Base-by-base conservation (phyloP, 2,888 invertebrate genomes). In the Danaus chrysippus region DNA sequence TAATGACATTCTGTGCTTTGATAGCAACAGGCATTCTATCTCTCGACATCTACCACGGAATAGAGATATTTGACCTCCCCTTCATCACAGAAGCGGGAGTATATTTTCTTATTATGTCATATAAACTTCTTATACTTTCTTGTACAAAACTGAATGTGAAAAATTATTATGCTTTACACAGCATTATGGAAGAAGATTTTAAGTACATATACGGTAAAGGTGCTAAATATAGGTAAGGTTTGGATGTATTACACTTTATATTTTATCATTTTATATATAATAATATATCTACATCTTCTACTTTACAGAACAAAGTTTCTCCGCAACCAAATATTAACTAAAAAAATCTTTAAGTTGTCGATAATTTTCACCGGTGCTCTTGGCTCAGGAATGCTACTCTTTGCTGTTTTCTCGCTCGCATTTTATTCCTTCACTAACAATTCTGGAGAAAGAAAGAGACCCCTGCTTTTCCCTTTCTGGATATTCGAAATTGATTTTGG, bases 391-490 rank as follows among this genome's bases (percentile, higher is more conserved):
- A 77, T 83, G 71, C 68, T 75, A 0, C 1, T 61, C 0, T 73
- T 78, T 8, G 67, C 77, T 0, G 53, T 46, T 8, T 1, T 64
- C 0, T 52, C 71, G 0, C 71, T 84, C 0, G 6, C 79, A 0
- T 78, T 72, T 49, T 77, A 73, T 61, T 13, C 76, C 10, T 42
- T 63, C 0, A 78, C 72, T 1, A 70, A 75, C 23, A 65, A 72
- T 0, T 68, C 76, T 1, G 76, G 67, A 0, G 70, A 63, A 42
- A 68, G 59, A 0, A 62, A 69, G 11, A 75, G 81, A 59, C 81
- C 83, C 3, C 64, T 85, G 19, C 65, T 81, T 2, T 83, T 83
- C 54, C 85, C 86, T 1, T 76, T 79, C 59, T 83, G 82, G 83
- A 43, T 75, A 9, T 74, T 73, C 10, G 69, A 73, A 8, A 61